Conservation (phyloP, 2,113 vertebrate genomes). For the Micronycteris hirsuta region DNA sequence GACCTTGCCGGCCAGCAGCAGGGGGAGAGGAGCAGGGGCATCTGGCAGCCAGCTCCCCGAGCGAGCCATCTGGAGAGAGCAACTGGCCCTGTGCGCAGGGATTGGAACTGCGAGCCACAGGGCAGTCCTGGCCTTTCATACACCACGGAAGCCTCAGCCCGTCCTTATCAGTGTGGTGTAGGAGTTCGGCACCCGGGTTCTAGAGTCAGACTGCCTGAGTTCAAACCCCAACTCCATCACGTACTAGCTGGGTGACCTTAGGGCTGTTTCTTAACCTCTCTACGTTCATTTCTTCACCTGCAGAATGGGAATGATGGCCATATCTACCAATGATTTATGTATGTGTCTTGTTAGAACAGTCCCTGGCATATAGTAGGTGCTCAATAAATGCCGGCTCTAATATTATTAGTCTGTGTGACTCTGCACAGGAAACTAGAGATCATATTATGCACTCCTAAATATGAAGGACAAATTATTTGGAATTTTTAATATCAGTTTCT, state of each 20-base stretch:
- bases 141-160: background rate
- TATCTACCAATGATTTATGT: background rate
- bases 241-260: background rate
- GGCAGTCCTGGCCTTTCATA: background rate
- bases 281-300: background rate
- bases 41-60: background rate
- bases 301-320: background rate
- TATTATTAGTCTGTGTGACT: background rate
- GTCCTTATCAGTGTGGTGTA: fast-evolving
- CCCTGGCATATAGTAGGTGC: background rate
- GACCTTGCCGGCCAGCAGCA: background rate
- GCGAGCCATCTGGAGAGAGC: background rate
- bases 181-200: background rate
- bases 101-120: background rate
- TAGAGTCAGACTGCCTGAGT: background rate
- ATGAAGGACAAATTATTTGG: background rate
- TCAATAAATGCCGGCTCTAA: background rate
- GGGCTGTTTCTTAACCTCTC: background rate
- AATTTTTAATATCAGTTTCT: background rate
- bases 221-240: background rate
- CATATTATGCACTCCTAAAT: background rate
- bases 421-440: background rate
- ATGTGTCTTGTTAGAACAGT: background rate
- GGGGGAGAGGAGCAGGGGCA: background rate
- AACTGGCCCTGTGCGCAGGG: background rate